A percentile compares a stretch with the other conserved stretches of the same genome.
phyloP scores from a whole-genome alignment of 2,888 invertebrate species.

The Crepidodera aurea region DNA sequence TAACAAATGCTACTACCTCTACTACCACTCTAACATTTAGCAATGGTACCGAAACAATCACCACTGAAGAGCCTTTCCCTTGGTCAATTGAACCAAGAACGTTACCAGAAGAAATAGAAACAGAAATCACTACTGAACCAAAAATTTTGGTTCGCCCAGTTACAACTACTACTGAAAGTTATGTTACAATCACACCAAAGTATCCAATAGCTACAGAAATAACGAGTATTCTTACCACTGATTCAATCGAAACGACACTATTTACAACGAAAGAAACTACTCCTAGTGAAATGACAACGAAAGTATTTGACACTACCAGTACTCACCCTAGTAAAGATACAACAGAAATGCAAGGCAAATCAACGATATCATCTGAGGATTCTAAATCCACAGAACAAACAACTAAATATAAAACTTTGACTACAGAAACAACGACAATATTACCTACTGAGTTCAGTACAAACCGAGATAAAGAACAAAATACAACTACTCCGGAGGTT shows the following conservation, averaged over 20 bases:
- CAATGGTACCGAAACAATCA: conserved; percentile 43
- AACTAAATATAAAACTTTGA: neutral
- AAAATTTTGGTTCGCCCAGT: conserved; percentile 43
- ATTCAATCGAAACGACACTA: neutral
- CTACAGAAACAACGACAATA: no score
- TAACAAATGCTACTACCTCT: conserved; percentile 52
- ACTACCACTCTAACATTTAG: conserved; percentile 52
- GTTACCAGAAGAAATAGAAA: conserved; percentile 14
- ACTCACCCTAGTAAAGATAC: neutral
- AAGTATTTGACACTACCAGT: neutral
- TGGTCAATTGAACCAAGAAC: conserved; percentile 12
- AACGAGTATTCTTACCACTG: neutral
- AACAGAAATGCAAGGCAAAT: neutral
- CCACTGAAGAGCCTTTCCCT: conserved; percentile 40
- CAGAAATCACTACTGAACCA: conserved; percentile 27
- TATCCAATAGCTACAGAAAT: neutral
- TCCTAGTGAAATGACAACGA: neutral
- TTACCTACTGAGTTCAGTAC: no score
- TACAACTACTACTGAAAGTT: conserved; percentile 44
- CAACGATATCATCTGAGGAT: neutral
- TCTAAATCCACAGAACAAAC: neutral
- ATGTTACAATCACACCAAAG: conserved; percentile 41
- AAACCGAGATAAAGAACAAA: no score
- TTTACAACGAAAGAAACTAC: conserved; percentile 13
- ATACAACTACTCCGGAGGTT: no score